phyloP scores from a whole-genome alignment of 2,888 invertebrate species.

The Pycnomerus fuliginosus region DNA sequence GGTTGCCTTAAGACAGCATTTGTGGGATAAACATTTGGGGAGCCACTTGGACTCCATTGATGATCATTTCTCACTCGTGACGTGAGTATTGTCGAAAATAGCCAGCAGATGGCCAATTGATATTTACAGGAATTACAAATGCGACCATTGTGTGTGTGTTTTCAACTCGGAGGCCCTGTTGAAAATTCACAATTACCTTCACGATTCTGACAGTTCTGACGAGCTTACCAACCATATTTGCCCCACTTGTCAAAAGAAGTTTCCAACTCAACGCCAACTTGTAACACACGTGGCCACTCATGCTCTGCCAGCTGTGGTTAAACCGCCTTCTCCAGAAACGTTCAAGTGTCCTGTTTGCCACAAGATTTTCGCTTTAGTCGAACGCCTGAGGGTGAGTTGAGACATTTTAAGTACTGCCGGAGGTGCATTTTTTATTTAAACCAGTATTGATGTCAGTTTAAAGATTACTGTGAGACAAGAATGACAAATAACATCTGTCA shows the following conservation, averaged over 20 bases:
- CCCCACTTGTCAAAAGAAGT: slow-evolving; percentile 43
- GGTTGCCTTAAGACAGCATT: slow-evolving; percentile 39
- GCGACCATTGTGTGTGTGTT: slow-evolving; percentile 34
- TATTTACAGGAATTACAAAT: slow-evolving; percentile 38
- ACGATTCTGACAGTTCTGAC: slow-evolving; percentile 38
- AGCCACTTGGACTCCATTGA: slow-evolving; percentile 33
- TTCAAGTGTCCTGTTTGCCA: slow-evolving; percentile 66
- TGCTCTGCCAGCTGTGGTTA: slow-evolving; percentile 28
- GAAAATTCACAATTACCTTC: slow-evolving; percentile 42
- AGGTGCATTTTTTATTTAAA: too few species aligned
- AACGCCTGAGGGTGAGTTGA: slow-evolving; percentile 58
- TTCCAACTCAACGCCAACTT: slow-evolving; percentile 40
- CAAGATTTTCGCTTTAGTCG: slow-evolving; percentile 64
- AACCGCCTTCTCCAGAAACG: slow-evolving; percentile 34
- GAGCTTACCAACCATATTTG: slow-evolving; percentile 41
- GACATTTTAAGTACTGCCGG: too few species aligned
- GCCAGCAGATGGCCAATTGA: neutral
- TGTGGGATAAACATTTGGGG: slow-evolving; percentile 38
- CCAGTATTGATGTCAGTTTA: too few species aligned
- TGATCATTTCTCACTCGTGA: slow-evolving; percentile 39
- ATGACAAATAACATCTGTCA: too few species aligned
- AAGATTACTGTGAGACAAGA: too few species aligned
- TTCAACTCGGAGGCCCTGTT: slow-evolving; percentile 40
- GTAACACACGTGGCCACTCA: slow-evolving; percentile 39
- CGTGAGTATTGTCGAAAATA: slow-evolving; percentile 30